Percentiles rank a stretch among this genome's conserved stretches.
These are phyloP conservation scores for Camponotus fellah DNA, from an alignment of 2,888 invertebrate species.

Conservation along the genomic window DNA sequence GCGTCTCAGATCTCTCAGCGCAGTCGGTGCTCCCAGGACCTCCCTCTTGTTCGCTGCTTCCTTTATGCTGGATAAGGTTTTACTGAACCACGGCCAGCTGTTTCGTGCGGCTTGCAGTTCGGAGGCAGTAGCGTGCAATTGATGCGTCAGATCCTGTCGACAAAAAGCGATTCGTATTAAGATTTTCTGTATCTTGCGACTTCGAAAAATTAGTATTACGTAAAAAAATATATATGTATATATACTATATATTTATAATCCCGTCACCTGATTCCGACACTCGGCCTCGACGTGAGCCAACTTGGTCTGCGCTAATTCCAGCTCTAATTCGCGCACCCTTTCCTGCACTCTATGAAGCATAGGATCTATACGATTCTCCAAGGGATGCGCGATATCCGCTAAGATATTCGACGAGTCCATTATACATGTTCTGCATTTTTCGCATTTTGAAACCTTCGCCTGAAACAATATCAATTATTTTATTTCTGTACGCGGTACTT, in stretches of 20 bases:
- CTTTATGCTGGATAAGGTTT: slow-evolving; percentile 94
- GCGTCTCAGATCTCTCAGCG: slow-evolving; percentile 83
- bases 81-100: slow-evolving; percentile 97
- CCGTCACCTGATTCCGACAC: slow-evolving; percentile 94
- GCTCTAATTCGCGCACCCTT: slow-evolving; percentile 95
- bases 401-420: slow-evolving; percentile 77
- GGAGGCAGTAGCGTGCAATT: slow-evolving; percentile 93
- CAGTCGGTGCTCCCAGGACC: slow-evolving; percentile 76
- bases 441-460: slow-evolving; percentile 88
- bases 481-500: not conserved
- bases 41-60: slow-evolving; percentile 90
- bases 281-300: slow-evolving; percentile 98
- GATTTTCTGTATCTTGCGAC: not conserved
- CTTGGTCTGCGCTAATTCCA: slow-evolving; percentile 98
- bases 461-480: not conserved
- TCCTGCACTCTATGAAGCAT: slow-evolving; percentile 87
- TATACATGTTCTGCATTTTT: slow-evolving; percentile 85
- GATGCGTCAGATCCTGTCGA: slow-evolving; percentile 94
- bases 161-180: slow-evolving; percentile 17
- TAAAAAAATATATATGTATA: not conserved
- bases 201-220: not conserved
- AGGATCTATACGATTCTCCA: slow-evolving; percentile 83
- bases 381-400: slow-evolving; percentile 78
- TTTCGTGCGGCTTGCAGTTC: slow-evolving; percentile 91
- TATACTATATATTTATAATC: not conserved